Percentiles rank a stretch among this genome's conserved stretches.
These are phyloP conservation scores for Cryptotis parvus DNA, from an alignment of 2,113 vertebrate species.

Conservation along the genomic window DNA sequence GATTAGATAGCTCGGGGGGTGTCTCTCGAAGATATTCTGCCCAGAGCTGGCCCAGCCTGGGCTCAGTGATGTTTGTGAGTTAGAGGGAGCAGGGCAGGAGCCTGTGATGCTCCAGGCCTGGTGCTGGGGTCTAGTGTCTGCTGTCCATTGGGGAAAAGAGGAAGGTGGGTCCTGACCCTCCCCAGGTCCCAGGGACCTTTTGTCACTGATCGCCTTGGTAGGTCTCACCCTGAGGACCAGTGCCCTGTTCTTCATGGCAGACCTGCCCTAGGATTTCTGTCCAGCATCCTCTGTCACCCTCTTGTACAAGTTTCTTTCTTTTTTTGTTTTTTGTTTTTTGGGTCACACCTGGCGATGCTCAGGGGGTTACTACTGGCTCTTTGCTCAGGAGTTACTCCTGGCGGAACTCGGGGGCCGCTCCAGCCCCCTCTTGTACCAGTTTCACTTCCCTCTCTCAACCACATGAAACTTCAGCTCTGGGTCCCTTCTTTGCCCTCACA, in stretches of 20 bases:
- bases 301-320: too few species aligned
- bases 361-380: too few species aligned
- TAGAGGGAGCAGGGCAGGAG: too few species aligned
- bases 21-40: too few species aligned
- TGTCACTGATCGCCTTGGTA: neutral
- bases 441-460: conserved; percentile 32
- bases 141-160: neutral
- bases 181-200: neutral
- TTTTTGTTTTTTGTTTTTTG: too few species aligned
- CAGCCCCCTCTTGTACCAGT: too few species aligned
- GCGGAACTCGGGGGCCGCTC: too few species aligned
- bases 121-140: neutral
- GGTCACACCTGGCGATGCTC: too few species aligned
- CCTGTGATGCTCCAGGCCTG: neutral
- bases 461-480: neutral
- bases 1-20: too few species aligned
- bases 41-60: too few species aligned
- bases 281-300: neutral
- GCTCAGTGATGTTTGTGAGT: too few species aligned
- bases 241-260: neutral
- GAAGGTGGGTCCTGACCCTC: neutral
- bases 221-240: neutral
- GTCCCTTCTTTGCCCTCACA: neutral
- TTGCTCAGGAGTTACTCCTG: too few species aligned
- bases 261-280: neutral